Evolutionary conservation across 2,888 invertebrate genomes (phyloP).

Genomic region (Epicampocera succincta): DNA sequence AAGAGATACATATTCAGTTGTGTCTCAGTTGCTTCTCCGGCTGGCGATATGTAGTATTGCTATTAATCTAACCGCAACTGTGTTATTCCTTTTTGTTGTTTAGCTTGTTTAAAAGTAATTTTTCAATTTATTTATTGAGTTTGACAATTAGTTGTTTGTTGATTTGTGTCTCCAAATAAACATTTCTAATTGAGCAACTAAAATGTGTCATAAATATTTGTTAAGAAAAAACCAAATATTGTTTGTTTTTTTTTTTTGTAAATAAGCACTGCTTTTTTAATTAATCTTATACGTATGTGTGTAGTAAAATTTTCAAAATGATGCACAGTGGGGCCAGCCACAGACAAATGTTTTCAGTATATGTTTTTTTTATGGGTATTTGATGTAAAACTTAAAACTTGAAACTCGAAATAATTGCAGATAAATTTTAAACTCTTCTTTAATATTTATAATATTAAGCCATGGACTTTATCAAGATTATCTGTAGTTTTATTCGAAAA

Average conservation of each 20-base stretch:
- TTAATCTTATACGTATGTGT: too few relatives aligned
- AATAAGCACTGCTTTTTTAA: neutral
- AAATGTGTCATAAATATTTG: conserved; percentile 13
- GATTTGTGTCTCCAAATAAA: conserved; percentile 25
- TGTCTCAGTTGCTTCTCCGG: neutral
- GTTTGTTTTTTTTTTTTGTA: neutral
- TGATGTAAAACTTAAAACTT: too few relatives aligned
- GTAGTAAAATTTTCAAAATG: too few relatives aligned
- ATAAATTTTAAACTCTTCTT: too few relatives aligned
- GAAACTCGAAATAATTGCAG: too few relatives aligned
- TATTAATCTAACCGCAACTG: neutral
- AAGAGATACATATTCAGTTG: too few relatives aligned
- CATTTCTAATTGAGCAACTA: conserved; percentile 16
- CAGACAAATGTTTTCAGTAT: too few relatives aligned
- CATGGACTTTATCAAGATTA: too few relatives aligned
- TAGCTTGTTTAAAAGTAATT: conserved; percentile 37
- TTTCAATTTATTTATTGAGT: conserved; percentile 48
- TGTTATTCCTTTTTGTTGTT: conserved; percentile 3
- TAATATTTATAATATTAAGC: too few relatives aligned
- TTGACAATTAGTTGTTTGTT: conserved; percentile 46
- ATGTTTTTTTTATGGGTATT: too few relatives aligned
- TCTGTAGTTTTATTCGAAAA: too few relatives aligned
- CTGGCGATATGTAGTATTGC: neutral
- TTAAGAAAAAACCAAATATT: conserved; percentile 7
- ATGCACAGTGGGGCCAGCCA: too few relatives aligned